Evolutionary conservation across 2,888 invertebrate species (phyloP).

Genomic region (Oscheius onirici): DNA sequence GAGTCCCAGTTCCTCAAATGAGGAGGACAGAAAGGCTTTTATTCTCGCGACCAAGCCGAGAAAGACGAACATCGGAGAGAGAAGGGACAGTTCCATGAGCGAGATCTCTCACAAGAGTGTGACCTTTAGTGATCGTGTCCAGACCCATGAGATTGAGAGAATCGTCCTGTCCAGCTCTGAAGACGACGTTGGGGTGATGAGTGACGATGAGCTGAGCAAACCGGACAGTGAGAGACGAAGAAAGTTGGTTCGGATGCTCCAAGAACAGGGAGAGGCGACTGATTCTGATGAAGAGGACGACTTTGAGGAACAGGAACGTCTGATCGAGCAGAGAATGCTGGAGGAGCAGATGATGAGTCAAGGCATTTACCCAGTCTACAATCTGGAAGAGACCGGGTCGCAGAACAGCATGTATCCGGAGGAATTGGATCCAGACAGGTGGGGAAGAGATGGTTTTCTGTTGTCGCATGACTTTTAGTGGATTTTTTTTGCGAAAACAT

Average conservation of each 20-base stretch:
- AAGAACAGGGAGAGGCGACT: constrained; percentile 26
- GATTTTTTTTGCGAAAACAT: too few species aligned
- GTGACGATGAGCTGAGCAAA: constrained; percentile 54
- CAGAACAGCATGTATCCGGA: constrained; percentile 52
- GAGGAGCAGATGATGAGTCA: constrained; percentile 16
- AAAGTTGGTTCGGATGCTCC: constrained; percentile 35
- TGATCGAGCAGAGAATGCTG: constrained; percentile 34
- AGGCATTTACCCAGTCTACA: constrained; percentile 37
- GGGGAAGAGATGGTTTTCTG: neutral
- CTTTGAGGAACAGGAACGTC: constrained; percentile 53
- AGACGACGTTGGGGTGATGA: constrained; percentile 54
- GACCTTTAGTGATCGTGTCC: constrained; percentile 56
- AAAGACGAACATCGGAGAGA: constrained; percentile 44
- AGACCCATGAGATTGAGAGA: constrained; percentile 57
- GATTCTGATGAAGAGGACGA: constrained; percentile 44
- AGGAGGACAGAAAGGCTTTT: neutral
- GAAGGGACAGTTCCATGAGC: constrained; percentile 57
- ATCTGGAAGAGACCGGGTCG: constrained; percentile 40
- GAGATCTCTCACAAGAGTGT: constrained; percentile 56
- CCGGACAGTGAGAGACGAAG: constrained; percentile 37
- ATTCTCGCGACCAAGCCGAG: constrained; percentile 9
- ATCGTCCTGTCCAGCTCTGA: constrained; percentile 48
- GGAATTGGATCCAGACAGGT: constrained; percentile 39
- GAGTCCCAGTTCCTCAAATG: constrained; percentile 19
- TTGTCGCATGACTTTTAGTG: too few species aligned